phyloP scores from a whole-genome alignment of 2,113 vertebrate species.

The Orcinus orca region DNA sequence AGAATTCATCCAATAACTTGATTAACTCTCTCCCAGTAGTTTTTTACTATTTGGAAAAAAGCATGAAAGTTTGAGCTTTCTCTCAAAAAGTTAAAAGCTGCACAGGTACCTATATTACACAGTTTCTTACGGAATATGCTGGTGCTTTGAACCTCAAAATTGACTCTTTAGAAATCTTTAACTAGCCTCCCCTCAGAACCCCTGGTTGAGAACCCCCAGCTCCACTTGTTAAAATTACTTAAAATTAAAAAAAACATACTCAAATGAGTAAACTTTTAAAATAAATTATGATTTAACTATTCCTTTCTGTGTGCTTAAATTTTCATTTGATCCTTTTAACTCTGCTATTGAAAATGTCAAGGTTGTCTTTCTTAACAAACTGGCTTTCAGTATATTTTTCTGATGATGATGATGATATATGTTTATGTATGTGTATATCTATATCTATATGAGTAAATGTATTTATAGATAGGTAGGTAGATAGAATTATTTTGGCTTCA shows the following conservation, averaged over 20 bases:
- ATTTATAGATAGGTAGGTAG: background rate
- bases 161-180: background rate
- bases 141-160: background rate
- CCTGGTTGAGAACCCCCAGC: background rate
- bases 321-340: background rate
- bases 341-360: background rate
- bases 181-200: rapidly evolving
- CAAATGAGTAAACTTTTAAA: background rate
- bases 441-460: background rate
- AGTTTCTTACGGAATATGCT: background rate
- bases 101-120: background rate
- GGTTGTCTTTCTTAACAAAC: background rate
- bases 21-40: background rate
- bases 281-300: background rate
- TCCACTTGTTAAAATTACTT: background rate
- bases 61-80: background rate
- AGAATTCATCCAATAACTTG: background rate
- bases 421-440: background rate
- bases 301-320: background rate
- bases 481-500: background rate
- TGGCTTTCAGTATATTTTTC: background rate
- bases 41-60: background rate
- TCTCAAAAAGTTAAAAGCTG: background rate
- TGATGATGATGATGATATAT: background rate
- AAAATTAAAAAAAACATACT: background rate